Percentiles rank a stretch among this genome's conserved stretches.
Conservation (phyloP, 2,888 invertebrate species). For the Trissoscelio sp. region DNA sequence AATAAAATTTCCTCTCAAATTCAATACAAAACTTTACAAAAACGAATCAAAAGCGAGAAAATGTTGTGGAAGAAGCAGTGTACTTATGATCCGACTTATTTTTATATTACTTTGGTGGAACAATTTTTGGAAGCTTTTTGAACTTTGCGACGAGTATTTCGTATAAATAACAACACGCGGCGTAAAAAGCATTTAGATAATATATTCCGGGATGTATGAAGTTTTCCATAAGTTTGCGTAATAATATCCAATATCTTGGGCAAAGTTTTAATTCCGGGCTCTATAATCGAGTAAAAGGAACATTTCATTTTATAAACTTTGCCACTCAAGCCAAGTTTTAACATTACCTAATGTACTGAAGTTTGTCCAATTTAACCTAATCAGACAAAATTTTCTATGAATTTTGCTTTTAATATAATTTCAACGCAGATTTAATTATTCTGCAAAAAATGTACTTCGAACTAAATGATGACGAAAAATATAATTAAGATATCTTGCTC, state of each 20-base stretch:
- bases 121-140: too few relatives aligned
- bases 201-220: slow-evolving; percentile 35
- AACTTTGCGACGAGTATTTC: background rate
- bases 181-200: slow-evolving; percentile 8
- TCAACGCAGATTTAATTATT: slow-evolving; percentile 24
- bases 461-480: slow-evolving; percentile 10
- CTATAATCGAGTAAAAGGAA: slow-evolving; percentile 43
- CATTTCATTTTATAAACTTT: slow-evolving; percentile 53
- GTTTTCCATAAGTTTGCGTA: slow-evolving; percentile 37
- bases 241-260: slow-evolving; percentile 47
- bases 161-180: slow-evolving; percentile 7
- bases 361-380: slow-evolving; percentile 53
- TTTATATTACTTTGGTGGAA: too few relatives aligned
- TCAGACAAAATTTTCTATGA: slow-evolving; percentile 45
- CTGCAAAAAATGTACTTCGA: slow-evolving; percentile 18
- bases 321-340: slow-evolving; percentile 39
- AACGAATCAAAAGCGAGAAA: too few relatives aligned
- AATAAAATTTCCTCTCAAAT: too few relatives aligned
- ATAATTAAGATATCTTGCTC: slow-evolving; percentile 17
- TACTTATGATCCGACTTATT: too few relatives aligned
- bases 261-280: slow-evolving; percentile 40
- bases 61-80: too few relatives aligned
- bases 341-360: slow-evolving; percentile 47
- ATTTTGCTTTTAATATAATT: slow-evolving; percentile 41
- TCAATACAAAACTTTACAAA: too few relatives aligned